phyloP scores from a whole-genome alignment of 1,140 invertebrate genomes.

The Saccostrea cuccullata region DNA sequence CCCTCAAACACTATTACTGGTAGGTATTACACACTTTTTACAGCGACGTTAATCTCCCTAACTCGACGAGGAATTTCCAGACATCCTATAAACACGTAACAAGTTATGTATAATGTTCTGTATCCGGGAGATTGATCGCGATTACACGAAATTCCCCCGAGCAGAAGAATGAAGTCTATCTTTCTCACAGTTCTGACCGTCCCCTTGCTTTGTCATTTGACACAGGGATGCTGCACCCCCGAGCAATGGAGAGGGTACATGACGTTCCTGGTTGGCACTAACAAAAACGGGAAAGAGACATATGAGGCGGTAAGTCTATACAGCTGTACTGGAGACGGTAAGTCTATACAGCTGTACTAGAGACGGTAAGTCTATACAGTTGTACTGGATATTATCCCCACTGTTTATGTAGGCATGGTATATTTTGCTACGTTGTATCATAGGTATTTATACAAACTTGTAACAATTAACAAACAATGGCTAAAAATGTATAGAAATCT shows the following conservation, averaged over 20 bases:
- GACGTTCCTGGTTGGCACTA: not conserved
- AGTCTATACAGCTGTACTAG: not conserved
- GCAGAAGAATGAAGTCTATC: not conserved
- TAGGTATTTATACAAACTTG: too few species aligned
- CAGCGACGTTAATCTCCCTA: too few species aligned
- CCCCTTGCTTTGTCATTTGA: not conserved
- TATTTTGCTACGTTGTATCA: too few species aligned
- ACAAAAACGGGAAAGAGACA: not conserved
- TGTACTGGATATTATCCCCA: too few species aligned
- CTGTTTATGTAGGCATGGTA: too few species aligned
- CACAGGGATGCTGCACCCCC: not conserved
- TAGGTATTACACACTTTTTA: too few species aligned
- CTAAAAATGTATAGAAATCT: too few species aligned
- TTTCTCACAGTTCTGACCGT: too few species aligned
- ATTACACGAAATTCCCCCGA: not conserved
- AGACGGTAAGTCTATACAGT: not conserved
- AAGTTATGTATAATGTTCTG: not conserved
- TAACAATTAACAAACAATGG: too few species aligned
- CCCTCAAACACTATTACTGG: too few species aligned
- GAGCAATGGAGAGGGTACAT: not conserved
- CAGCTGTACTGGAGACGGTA: not conserved
- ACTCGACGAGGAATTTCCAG: too few species aligned
- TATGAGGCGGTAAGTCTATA: not conserved
- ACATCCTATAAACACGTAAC: not conserved
- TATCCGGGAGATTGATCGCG: not conserved